Conservation (phyloP, 2,797 vertebrate genomes). For the Anisognathus igniventris region DNA sequence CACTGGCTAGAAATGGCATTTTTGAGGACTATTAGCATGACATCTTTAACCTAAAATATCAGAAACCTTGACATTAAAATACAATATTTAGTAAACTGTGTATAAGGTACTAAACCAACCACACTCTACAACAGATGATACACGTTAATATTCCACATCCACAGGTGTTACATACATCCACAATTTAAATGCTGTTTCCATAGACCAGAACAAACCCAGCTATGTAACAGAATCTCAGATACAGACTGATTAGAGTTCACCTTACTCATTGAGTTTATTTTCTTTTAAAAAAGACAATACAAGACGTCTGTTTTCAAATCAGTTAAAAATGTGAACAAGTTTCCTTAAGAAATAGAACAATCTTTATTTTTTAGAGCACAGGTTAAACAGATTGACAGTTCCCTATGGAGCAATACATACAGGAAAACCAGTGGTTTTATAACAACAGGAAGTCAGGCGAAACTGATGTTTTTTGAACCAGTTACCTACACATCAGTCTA, state of each 20-base stretch:
- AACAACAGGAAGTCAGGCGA: constrained; percentile 57
- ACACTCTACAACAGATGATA: background rate
- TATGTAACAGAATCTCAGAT: background rate
- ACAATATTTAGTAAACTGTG: background rate
- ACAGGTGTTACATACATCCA: background rate
- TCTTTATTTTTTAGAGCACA: constrained; percentile 77
- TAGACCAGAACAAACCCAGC: background rate
- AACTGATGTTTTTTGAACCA: constrained; percentile 62
- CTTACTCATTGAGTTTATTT: constrained; percentile 33
- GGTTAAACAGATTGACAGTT: constrained; percentile 67
- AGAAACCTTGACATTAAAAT: background rate
- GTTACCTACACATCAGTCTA: constrained; percentile 41
- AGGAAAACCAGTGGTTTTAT: constrained; percentile 68
- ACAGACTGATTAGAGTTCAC: background rate
- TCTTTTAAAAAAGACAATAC: constrained; percentile 17
- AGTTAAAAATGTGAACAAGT: constrained; percentile 67
- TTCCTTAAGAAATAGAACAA: constrained; percentile 75
- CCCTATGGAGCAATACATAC: constrained; percentile 65
- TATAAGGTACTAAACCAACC: background rate
- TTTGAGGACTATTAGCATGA: background rate
- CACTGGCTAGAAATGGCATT: background rate
- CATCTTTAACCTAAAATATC: background rate
- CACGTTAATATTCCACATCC: background rate
- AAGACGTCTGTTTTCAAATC: constrained; percentile 6
- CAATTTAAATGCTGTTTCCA: background rate